Evolutionary conservation across 2,113 vertebrate species (phyloP).

Genomic region (Pteruthius melanotis): DNA sequence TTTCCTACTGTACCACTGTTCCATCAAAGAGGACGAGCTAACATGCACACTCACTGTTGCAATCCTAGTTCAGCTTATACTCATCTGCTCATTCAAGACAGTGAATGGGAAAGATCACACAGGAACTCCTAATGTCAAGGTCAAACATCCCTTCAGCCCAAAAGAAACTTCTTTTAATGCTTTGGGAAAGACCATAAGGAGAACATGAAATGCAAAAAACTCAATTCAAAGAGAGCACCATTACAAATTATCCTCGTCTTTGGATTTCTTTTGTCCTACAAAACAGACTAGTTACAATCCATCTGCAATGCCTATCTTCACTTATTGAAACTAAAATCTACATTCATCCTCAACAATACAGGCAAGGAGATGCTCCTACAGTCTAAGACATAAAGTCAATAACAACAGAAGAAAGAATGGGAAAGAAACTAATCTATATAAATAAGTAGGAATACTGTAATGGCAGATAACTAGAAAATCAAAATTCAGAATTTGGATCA

Average conservation of each 20-base stretch:
- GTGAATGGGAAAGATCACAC: background rate
- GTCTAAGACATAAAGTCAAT: background rate
- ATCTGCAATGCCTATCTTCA: background rate
- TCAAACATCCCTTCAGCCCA: background rate
- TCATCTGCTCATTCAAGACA: background rate
- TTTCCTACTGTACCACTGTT: background rate
- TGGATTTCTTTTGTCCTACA: background rate
- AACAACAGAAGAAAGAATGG: background rate
- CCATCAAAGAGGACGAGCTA: background rate
- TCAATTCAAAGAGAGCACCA: background rate
- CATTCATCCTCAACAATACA: background rate
- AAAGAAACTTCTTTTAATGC: background rate
- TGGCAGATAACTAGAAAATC: background rate
- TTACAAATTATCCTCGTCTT: background rate
- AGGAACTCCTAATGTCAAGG: background rate
- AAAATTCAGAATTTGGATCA: background rate
- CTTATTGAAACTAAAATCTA: background rate
- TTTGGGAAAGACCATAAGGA: background rate
- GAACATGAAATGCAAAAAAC: background rate
- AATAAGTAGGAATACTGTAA: background rate
- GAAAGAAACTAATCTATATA: background rate
- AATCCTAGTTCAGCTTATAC: background rate
- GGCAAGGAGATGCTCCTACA: background rate
- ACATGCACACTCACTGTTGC: background rate
- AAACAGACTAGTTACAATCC: background rate